Base-by-base conservation (phyloP, 2,797 vertebrate genomes). In the Adrianichthys oophorus region DNA sequence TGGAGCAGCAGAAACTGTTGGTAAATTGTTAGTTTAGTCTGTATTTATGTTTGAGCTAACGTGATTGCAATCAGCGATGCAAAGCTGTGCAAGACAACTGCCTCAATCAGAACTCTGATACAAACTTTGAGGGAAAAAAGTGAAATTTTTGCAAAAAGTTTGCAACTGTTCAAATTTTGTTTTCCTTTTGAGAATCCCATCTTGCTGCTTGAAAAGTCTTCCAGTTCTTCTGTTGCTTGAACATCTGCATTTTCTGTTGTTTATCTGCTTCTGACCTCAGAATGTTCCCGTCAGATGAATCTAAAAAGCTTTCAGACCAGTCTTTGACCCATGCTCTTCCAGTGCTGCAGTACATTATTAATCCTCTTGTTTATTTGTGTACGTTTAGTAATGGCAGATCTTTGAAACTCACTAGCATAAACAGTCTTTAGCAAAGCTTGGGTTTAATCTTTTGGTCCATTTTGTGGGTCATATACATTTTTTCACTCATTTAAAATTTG, bases 401-500 rank as follows among this genome's bases (percentile, higher is more conserved):
- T 47, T 29, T 53, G 70, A 48, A 64, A 69, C 59, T 42, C 56
- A 14, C 42, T 21, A 17, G 48, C 59, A 78, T 79, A 80, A 80
- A 76, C 66, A 17, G 69, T 77, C 64, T 85, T 82, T 76, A 69
- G 63, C 49, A 59, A 65, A 71, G 57, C 59, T 51, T 29, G 26
- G 26, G 5, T 29, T 74, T 65, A 52, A 54, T 37, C 32, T 37
- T 37, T 37, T 37, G 32, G 32, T 37, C 10, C 32, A 37, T 37
- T 37, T 12, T 13, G 10, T 12, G 32, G 32, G 10, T 37, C 32
- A 12, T 37, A 12, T 37, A 37, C 10, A 13, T 37, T 3, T 37
- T 13, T 13, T 2, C 10, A 12, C 10, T 37, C 1, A 26, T 26
- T 26, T 26, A 26, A 26, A 26, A 37, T 37, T 37, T 10, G 3